Conservation (phyloP, 2,888 invertebrate genomes). For the Ormyrus rosae region DNA sequence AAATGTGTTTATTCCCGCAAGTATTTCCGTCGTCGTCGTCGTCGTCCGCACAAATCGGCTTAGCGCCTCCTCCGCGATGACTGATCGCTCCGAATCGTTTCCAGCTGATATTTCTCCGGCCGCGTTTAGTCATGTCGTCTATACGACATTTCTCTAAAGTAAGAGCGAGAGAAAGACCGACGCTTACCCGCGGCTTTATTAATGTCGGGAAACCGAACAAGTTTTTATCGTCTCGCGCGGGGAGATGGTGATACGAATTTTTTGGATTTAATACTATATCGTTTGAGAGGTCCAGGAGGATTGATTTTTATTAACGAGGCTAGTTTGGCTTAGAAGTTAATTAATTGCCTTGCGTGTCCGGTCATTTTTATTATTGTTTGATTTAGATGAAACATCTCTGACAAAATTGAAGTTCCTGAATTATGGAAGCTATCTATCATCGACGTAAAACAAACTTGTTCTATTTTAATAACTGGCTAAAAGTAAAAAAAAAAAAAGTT, state of each 20-base stretch:
- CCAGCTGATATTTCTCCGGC: slow-evolving; percentile 29
- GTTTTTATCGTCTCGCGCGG: slow-evolving; percentile 2
- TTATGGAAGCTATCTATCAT: no score
- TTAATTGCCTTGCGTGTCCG: neutral
- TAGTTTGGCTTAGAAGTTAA: neutral
- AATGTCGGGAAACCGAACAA: neutral
- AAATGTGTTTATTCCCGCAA: slow-evolving; percentile 53
- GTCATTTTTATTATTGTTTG: neutral
- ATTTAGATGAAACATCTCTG: no score
- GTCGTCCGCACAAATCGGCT: slow-evolving; percentile 43
- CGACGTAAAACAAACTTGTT: no score
- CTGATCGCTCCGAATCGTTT: slow-evolving; percentile 37
- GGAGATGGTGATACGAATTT: neutral
- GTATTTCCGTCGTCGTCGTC: slow-evolving; percentile 23
- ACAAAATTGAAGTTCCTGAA: no score
- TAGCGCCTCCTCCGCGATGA: slow-evolving; percentile 37
- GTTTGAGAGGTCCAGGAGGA: neutral
- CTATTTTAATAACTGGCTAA: no score
- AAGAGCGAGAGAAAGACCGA: no score
- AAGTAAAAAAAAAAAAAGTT: no score
- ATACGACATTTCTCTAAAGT: neutral
- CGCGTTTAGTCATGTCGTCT: slow-evolving; percentile 33
- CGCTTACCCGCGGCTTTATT: slow-evolving; percentile 5
- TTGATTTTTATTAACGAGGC: slow-evolving; percentile 24
- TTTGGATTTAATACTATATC: slow-evolving; percentile 1